Evolutionary conservation across 2,888 invertebrate genomes (phyloP), one percentile per base, ranked within the genome.

Genomic region (Stenodema calcarata): DNA sequence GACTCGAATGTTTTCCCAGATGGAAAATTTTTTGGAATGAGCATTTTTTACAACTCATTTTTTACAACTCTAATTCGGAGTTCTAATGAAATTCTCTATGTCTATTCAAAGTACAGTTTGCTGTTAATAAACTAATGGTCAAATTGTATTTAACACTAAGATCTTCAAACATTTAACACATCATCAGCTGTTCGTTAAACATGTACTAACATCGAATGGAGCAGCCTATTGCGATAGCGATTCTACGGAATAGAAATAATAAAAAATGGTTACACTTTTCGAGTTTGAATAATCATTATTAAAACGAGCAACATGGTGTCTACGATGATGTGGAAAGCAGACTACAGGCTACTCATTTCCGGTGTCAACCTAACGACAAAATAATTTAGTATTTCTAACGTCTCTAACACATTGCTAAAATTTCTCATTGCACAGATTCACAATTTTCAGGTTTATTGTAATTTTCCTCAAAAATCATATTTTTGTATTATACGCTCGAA

Each of bases 1-100:
- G 84, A 84, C 73, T 84, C 82, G 62, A 23, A 69, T 82, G 12
- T 69, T 84, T 75, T 82, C 41, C 44, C 23, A 70, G 47, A 3
- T 28, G 18, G 50, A 50, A 80, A 70, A 35, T 27, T 84, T 84
- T 84, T 84, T 44, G 75, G 84, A 84, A 70, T 84, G 84, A 84
- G 84, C 84, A 30, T 23, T 35, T 62, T 23, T 69, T 35, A 82
- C 69, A 80, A 80, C 16, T 82, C 54, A 54, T 23, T 30, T 28
- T 80, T 27, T 54, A 28, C 27, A 54, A 80, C 23, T n/a, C 28
- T 50, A 50, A 16, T 30, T 54, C 47, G 80, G 23, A 54, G 12
- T 35, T 28, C 30, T 80, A 62, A 30, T 54, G n/a, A 50, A 80
- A n/a, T 80, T 75, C 12, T 50, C 80, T 80, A 54, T 80, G 80